A percentile compares a stretch with the other conserved stretches of the same genome.
phyloP scores from a whole-genome alignment of 1,140 invertebrate species.

The Plutomurus gul region DNA sequence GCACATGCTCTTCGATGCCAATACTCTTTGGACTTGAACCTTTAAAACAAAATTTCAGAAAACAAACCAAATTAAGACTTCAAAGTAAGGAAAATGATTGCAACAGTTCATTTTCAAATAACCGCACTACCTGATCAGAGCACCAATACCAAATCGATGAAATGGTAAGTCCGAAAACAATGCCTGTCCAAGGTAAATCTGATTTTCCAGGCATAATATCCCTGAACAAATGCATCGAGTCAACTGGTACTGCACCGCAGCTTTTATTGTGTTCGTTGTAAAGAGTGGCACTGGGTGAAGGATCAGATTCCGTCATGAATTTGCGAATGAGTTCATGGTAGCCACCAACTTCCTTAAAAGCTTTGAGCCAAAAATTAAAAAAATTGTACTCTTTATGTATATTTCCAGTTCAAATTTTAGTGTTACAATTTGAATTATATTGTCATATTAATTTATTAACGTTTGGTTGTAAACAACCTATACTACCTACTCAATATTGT shows the following conservation, averaged over 20 bases:
- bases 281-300: slow-evolving; percentile 50
- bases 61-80: background rate
- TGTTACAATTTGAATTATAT: too few species aligned
- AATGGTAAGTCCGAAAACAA: slow-evolving; percentile 61
- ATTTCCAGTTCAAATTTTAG: too few species aligned
- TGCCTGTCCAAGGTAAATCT: slow-evolving; percentile 63
- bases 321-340: slow-evolving; percentile 57
- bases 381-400: too few species aligned
- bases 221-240: slow-evolving; percentile 62
- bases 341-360: slow-evolving; percentile 62
- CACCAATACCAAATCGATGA: slow-evolving; percentile 66
- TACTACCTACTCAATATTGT: slow-evolving; percentile 61
- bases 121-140: slow-evolving; percentile 61
- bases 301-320: slow-evolving; percentile 57
- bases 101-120: background rate
- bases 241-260: slow-evolving; percentile 54
- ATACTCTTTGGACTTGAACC: slow-evolving; percentile 65
- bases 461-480: too few species aligned
- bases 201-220: slow-evolving; percentile 56
- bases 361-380: background rate
- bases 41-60: slow-evolving; percentile 46
- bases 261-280: too few species aligned
- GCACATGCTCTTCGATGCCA: slow-evolving; percentile 63
- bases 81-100: background rate
- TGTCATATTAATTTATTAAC: too few species aligned